Conservation (phyloP, 2,888 invertebrate species). For the Cataglyphis albicans region DNA sequence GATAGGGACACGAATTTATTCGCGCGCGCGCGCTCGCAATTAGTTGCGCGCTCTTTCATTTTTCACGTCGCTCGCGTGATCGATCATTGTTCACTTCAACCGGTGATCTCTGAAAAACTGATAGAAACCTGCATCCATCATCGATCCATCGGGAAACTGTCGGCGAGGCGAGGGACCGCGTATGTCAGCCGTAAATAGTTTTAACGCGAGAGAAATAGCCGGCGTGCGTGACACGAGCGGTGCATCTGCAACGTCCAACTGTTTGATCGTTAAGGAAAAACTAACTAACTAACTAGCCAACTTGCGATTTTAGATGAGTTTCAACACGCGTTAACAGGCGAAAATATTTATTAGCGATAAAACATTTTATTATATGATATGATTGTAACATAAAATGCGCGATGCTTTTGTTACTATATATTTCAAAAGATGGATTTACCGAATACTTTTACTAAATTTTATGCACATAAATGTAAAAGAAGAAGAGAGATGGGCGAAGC, state of each 20-base stretch:
- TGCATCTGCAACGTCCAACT: constrained; percentile 18
- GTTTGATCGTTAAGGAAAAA: constrained; percentile 24
- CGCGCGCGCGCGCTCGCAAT: constrained; percentile 62
- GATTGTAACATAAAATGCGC: background rate
- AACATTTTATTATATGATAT: background rate
- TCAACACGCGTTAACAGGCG: background rate
- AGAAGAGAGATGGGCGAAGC: background rate
- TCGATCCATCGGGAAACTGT: constrained; percentile 75
- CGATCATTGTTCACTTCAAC: constrained; percentile 78
- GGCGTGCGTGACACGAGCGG: constrained; percentile 58
- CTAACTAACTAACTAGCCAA: background rate
- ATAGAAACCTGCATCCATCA: constrained; percentile 73
- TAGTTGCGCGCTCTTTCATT: constrained; percentile 71
- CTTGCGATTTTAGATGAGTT: constrained; percentile 14
- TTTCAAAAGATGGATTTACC: background rate
- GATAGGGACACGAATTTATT: constrained; percentile 60
- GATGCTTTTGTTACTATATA: background rate
- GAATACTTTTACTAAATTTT: background rate
- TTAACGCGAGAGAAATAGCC: constrained; percentile 74
- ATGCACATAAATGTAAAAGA: background rate
- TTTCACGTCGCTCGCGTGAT: constrained; percentile 70
- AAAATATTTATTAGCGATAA: constrained; percentile 5
- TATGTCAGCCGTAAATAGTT: constrained; percentile 74
- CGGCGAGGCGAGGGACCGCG: constrained; percentile 62
- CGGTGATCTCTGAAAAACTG: constrained; percentile 64